Conservation (phyloP, 2,797 vertebrate species). For the Gastrophryne carolinensis region DNA sequence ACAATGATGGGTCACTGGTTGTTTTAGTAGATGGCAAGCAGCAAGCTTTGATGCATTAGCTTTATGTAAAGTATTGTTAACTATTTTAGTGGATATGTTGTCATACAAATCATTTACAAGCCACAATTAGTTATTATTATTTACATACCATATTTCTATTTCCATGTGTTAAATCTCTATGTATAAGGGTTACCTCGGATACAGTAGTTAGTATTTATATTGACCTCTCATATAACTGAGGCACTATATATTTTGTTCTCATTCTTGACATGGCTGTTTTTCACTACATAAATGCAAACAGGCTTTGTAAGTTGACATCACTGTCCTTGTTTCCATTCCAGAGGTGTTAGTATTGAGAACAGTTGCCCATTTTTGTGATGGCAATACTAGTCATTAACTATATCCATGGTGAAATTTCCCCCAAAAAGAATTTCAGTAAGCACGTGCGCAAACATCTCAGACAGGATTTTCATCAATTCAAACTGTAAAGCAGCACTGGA, state of each 20-base stretch:
- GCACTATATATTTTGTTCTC: constrained; percentile 61
- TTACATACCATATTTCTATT: constrained; percentile 81
- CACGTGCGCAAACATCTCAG: constrained; percentile 95
- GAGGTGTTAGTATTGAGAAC: constrained; percentile 88
- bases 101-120: constrained; percentile 90
- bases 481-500: constrained; percentile 95
- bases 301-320: constrained; percentile 81
- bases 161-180: constrained; percentile 75
- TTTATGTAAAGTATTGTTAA: constrained; percentile 79
- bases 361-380: constrained; percentile 79
- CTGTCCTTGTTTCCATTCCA: constrained; percentile 77
- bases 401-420: constrained; percentile 85
- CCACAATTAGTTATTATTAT: constrained; percentile 95
- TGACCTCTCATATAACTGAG: constrained; percentile 78
- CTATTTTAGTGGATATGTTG: constrained; percentile 83
- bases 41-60: constrained; percentile 90
- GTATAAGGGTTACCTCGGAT: constrained; percentile 69
- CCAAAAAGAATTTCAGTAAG: constrained; percentile 86
- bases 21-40: constrained; percentile 82
- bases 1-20: constrained; percentile 73
- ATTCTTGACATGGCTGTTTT: constrained; percentile 65
- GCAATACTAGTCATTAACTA: constrained; percentile 82
- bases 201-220: constrained; percentile 88
- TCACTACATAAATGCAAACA: constrained; percentile 82
- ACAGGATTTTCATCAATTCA: constrained; percentile 92